Conservation (phyloP, 2,797 vertebrate genomes). For the Sus cebifrons region DNA sequence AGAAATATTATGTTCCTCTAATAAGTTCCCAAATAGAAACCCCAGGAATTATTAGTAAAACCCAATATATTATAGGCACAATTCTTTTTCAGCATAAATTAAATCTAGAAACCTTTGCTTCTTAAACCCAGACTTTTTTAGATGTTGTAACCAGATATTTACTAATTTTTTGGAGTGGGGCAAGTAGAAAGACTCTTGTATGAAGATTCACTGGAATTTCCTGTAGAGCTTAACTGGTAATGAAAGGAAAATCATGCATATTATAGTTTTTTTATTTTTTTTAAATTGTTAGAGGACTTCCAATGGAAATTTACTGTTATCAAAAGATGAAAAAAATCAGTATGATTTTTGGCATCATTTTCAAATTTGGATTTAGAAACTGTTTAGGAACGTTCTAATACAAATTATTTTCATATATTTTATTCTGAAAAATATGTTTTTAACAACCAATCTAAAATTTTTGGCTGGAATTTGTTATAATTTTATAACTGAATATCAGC, state of each 20-base stretch:
- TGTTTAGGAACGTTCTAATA: neutral
- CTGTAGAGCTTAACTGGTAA: neutral
- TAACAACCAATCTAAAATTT: neutral
- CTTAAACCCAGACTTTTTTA: neutral
- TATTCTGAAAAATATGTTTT: neutral
- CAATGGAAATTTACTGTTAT: neutral
- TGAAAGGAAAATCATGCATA: neutral
- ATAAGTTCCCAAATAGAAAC: conserved; percentile 20
- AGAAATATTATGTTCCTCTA: neutral
- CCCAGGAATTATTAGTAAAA: neutral
- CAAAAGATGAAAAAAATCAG: conserved; percentile 10
- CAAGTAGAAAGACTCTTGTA: neutral
- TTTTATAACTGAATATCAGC: neutral
- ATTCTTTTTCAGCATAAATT: conserved; percentile 3
- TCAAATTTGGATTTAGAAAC: conserved; percentile 37
- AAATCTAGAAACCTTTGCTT: neutral
- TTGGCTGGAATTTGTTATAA: neutral
- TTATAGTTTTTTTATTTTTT: neutral
- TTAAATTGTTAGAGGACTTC: neutral
- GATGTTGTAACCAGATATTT: neutral
- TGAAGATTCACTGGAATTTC: neutral
- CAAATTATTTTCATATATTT: neutral
- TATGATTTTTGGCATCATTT: neutral
- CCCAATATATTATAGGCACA: neutral
- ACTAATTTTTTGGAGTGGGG: neutral